Conservation (phyloP, 2,113 vertebrate genomes). For the Prionailurus viverrinus region DNA sequence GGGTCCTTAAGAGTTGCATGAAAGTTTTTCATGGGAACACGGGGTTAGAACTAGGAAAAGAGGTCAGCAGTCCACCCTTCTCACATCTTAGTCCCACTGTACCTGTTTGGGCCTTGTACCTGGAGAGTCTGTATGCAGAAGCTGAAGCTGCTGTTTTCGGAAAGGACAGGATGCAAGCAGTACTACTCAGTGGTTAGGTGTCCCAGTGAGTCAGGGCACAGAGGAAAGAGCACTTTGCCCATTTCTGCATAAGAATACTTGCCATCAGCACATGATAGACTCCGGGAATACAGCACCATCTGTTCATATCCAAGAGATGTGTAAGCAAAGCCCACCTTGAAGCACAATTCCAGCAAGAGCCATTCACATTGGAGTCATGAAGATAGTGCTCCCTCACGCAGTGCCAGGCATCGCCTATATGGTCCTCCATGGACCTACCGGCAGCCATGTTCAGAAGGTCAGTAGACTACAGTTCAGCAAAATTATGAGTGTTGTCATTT, state of each 20-base stretch:
- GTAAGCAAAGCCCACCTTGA: neutral
- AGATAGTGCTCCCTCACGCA: neutral
- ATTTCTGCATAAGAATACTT: neutral
- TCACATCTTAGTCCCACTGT: neutral
- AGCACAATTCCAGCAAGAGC: neutral
- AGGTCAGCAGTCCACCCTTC: neutral
- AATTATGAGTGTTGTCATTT: neutral
- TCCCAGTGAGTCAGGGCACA: rapidly evolving
- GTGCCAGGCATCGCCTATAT: too few species aligned
- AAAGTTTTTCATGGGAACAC: neutral
- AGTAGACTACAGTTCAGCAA: neutral
- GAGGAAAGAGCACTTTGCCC: neutral
- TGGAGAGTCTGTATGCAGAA: neutral
- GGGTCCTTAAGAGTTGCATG: neutral
- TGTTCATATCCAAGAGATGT: neutral
- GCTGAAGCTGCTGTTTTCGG: neutral
- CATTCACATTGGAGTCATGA: too few species aligned
- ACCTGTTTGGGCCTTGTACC: neutral
- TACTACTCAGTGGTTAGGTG: neutral
- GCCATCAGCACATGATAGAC: rapidly evolving
- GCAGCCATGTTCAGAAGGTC: neutral
- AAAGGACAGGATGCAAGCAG: neutral
- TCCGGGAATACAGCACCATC: neutral
- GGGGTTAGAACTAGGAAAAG: neutral
- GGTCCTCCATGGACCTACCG: too few species aligned